Conservation (phyloP, 2,888 invertebrate species). For the Synanthedon andrenaeformis region DNA sequence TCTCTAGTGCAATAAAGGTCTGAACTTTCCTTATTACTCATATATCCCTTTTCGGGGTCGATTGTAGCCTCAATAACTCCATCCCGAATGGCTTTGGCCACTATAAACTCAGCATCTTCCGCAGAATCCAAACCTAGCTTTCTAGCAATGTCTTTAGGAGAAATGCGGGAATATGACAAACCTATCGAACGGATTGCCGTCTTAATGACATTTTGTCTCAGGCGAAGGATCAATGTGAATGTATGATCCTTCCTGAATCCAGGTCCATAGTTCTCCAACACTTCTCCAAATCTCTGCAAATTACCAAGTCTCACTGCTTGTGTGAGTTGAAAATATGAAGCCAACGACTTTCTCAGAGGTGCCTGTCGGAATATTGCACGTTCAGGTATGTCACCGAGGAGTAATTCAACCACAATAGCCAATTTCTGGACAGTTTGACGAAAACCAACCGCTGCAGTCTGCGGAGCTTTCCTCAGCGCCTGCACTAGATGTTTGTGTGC, state of each 20-base stretch:
- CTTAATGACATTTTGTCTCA: slow-evolving; percentile 99
- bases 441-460: slow-evolving; percentile 98
- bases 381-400: slow-evolving; percentile 98
- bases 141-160: slow-evolving; percentile 92
- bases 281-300: slow-evolving; percentile 92
- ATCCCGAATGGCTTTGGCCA: slow-evolving; percentile 97
- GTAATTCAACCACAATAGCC: slow-evolving; percentile 92
- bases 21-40: slow-evolving; percentile 97
- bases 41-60: slow-evolving; percentile 94
- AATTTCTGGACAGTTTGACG: slow-evolving; percentile 97
- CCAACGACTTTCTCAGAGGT: slow-evolving; percentile 87
- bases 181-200: slow-evolving; percentile 97
- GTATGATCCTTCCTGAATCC: slow-evolving; percentile 96
- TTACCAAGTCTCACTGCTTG: slow-evolving; percentile 97
- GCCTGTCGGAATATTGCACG: slow-evolving; percentile 94
- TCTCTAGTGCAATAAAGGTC: slow-evolving; percentile 98
- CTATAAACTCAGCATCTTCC: slow-evolving; percentile 99
- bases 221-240: slow-evolving; percentile 92
- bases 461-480: slow-evolving; percentile 95
- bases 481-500: slow-evolving; percentile 97
- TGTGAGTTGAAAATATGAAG: slow-evolving; percentile 96
- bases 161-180: slow-evolving; percentile 95
- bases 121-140: slow-evolving; percentile 94
- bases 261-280: slow-evolving; percentile 88
- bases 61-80: slow-evolving; percentile 98